phyloP scores from a whole-genome alignment of 2,113 vertebrate species.

The Calcarius ornatus region DNA sequence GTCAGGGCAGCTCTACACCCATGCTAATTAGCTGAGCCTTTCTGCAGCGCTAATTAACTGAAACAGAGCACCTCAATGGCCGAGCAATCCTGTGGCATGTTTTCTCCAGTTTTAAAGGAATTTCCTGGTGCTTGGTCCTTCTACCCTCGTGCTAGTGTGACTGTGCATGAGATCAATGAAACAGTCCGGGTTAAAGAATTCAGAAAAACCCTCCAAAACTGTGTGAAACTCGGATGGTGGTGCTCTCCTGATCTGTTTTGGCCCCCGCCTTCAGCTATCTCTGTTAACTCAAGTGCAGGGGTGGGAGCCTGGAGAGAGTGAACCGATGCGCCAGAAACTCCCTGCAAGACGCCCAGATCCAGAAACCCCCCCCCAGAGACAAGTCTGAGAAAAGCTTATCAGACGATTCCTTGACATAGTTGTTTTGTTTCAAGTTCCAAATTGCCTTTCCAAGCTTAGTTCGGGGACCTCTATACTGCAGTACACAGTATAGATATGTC shows the following conservation, averaged over 20 bases:
- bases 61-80: background rate
- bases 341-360: too few species aligned
- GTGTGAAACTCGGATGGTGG: background rate
- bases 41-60: conserved; percentile 3
- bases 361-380: fast-evolving
- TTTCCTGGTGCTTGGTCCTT: background rate
- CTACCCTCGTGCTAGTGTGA: background rate
- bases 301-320: background rate
- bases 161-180: background rate
- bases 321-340: background rate
- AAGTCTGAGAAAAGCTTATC: fast-evolving
- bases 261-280: background rate
- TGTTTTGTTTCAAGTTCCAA: background rate
- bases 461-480: background rate
- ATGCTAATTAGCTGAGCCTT: background rate
- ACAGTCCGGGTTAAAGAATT: background rate
- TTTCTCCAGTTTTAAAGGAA: background rate
- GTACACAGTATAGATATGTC: background rate
- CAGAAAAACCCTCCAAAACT: background rate
- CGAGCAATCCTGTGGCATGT: background rate
- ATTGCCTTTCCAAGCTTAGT: background rate
- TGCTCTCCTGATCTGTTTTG: background rate
- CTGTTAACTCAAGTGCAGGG: background rate
- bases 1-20: background rate
- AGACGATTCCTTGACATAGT: background rate